Conservation (phyloP, 2,113 vertebrate genomes). For the Oxygymnocypris stewartii region DNA sequence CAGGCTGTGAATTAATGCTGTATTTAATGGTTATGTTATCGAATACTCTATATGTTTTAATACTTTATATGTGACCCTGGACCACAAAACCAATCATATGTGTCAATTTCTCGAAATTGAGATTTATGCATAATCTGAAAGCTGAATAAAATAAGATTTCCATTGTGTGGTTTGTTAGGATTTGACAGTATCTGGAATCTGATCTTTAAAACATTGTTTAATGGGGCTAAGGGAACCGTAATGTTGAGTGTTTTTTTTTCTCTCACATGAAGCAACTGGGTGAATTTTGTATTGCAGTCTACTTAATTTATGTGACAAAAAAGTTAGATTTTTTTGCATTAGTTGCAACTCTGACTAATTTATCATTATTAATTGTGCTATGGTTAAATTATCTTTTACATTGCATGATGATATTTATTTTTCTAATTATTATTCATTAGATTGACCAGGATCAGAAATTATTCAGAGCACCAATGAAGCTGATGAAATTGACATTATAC, state of each 20-base stretch:
- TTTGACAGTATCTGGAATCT: too few relatives aligned
- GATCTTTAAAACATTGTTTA: not conserved
- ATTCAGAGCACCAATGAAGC: not conserved
- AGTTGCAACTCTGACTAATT: not conserved
- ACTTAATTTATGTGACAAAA: not conserved
- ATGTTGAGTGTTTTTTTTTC: not conserved
- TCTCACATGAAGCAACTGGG: not conserved
- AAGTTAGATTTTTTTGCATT: not conserved
- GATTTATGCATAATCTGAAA: too few relatives aligned
- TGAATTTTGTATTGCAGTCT: not conserved
- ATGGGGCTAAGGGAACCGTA: not conserved
- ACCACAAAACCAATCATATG: too few relatives aligned
- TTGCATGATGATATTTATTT: not conserved
- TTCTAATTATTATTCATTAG: not conserved
- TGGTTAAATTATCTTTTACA: not conserved
- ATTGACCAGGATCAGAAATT: not conserved
- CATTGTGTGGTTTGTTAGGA: too few relatives aligned
- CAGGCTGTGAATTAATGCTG: not conserved
- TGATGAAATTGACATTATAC: not conserved
- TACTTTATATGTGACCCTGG: not conserved
- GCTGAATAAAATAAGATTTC: too few relatives aligned
- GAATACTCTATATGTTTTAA: not conserved
- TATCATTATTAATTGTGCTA: not conserved
- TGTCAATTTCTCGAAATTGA: too few relatives aligned
- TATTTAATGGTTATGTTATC: not conserved